Conservation (phyloP, 2,797 vertebrate genomes). For the Dermochelys coriacea region DNA sequence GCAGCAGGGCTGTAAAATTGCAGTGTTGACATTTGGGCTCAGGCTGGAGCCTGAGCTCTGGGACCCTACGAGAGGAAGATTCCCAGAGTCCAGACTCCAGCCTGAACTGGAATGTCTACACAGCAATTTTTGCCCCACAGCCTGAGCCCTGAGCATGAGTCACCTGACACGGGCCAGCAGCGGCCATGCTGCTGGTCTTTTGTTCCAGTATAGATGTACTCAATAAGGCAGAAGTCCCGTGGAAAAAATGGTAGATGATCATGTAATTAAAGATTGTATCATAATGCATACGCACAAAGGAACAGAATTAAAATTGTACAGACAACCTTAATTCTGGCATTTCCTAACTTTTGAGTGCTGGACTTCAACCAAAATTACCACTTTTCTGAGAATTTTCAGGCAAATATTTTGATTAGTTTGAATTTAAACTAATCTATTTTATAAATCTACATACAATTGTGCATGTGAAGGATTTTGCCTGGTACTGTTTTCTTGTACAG, state of each 20-base stretch:
- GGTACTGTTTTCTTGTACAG: neutral
- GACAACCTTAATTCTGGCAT: neutral
- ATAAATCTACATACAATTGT: accelerated
- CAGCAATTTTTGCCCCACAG: too few species aligned
- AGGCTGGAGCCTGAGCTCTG: too few species aligned
- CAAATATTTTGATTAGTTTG: accelerated
- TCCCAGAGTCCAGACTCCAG: too few species aligned
- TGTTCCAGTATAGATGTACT: neutral
- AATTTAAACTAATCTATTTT: neutral
- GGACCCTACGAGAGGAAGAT: too few species aligned
- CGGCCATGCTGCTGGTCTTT: neutral
- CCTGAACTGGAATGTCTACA: too few species aligned
- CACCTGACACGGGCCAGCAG: too few species aligned
- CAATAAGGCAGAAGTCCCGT: too few species aligned
- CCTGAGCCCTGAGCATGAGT: too few species aligned
- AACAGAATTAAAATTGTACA: neutral
- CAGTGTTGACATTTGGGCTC: too few species aligned
- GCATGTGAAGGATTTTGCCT: neutral
- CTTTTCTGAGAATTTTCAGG: neutral
- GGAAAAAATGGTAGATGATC: neutral
- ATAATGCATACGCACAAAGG: neutral
- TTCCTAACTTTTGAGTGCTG: neutral
- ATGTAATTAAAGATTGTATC: neutral
- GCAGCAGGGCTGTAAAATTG: too few species aligned
- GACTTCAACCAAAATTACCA: neutral